A percentile compares a stretch with the other conserved stretches of the same genome.
Conservation (phyloP, 2,888 invertebrate genomes). For the Galeruca laticollis region DNA sequence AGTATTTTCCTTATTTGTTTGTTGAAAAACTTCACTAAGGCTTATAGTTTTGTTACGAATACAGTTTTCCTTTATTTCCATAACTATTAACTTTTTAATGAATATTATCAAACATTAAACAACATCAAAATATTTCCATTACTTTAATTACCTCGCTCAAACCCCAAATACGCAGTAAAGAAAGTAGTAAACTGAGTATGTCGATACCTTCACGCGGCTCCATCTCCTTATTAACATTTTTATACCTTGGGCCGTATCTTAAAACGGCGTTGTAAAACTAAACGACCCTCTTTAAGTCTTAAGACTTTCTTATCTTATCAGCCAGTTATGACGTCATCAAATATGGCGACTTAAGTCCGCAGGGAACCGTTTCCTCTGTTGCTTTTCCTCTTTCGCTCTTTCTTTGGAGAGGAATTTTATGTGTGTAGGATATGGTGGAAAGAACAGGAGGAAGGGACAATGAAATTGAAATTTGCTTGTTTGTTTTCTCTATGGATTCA, state of each 20-base stretch:
- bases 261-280: constrained; percentile 63
- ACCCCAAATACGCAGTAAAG: constrained; percentile 17
- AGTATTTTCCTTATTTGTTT: no score
- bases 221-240: constrained; percentile 52
- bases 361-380: constrained; percentile 46
- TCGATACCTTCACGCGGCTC: constrained; percentile 24
- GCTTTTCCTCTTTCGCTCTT: constrained; percentile 35
- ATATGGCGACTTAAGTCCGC: constrained; percentile 60
- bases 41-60: no score
- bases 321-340: constrained; percentile 65
- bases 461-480: constrained; percentile 28
- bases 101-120: background rate
- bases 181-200: constrained; percentile 24
- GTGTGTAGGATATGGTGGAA: constrained; percentile 14
- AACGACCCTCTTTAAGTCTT: constrained; percentile 63
- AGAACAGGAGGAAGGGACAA: constrained; percentile 2
- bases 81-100: background rate
- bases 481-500: constrained; percentile 28
- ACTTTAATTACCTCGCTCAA: background rate
- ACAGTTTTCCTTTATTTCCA: background rate
- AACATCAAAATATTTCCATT: background rate
- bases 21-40: no score
- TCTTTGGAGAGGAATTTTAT: constrained; percentile 33
- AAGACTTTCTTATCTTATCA: constrained; percentile 66
- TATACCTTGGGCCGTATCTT: constrained; percentile 52